Percentiles rank a stretch among this genome's conserved stretches.
Evolutionary conservation across 2,888 invertebrate genomes (phyloP).

Genomic region (Pherbina coryleti): DNA sequence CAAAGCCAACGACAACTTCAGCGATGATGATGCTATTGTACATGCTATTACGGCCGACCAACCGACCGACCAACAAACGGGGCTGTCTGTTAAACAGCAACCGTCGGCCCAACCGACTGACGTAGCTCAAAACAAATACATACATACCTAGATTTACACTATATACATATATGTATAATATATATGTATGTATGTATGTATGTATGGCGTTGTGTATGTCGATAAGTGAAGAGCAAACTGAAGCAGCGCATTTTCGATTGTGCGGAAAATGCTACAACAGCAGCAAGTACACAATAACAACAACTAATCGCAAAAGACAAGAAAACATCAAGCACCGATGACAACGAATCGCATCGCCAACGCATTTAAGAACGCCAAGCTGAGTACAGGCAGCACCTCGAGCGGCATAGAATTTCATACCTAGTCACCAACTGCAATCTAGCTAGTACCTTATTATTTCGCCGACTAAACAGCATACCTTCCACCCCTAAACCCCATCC

Average conservation of each 20-base stretch:
- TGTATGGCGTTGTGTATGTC: constrained; percentile 26
- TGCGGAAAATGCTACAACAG: constrained; percentile 6
- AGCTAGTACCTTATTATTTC: neutral
- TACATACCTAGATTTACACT: constrained; percentile 25
- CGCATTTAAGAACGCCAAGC: neutral
- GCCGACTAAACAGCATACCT: neutral
- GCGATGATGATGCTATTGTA: neutral
- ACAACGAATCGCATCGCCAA: neutral
- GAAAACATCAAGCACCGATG: neutral
- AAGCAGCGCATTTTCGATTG: neutral
- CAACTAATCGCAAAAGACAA: neutral
- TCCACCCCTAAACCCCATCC: neutral
- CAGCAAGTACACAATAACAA: neutral
- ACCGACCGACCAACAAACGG: constrained; percentile 24
- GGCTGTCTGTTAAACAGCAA: constrained; percentile 8
- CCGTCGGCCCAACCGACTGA: constrained; percentile 18
- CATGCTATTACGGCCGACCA: constrained; percentile 14
- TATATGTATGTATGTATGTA: neutral
- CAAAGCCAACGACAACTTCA: neutral
- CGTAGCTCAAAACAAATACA: constrained; percentile 13
- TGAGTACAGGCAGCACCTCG: neutral
- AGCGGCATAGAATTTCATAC: neutral
- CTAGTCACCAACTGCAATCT: neutral
- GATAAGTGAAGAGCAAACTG: constrained; percentile 24
- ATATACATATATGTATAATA: neutral